Base-by-base conservation (phyloP, 2,797 vertebrate species). In the Mustela erminea region DNA sequence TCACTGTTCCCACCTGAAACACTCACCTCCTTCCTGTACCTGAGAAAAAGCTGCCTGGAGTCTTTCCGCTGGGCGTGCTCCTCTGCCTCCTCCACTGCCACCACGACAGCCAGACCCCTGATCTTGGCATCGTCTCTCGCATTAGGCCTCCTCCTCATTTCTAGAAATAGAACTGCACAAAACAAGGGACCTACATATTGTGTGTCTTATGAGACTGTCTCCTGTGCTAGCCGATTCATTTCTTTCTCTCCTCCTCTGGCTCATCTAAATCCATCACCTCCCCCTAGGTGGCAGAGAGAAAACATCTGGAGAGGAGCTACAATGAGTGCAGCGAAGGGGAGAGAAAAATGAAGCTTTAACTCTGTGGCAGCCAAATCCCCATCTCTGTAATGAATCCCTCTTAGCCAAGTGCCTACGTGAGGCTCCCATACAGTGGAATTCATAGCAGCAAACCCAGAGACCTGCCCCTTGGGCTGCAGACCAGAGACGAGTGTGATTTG, bases 221-320 rank as follows among this genome's bases (percentile, higher is more conserved):
- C 56, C 35, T 35, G 35, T 15, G 12, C 6, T 9, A 8, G 15
- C 38, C 0, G 0, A 35, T 25, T 41, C 56, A 23, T 66, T 52
- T 43, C 29, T 23, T 38, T 32, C 75, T 64, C 54, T 83, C 43
- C 54, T 56, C 38, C 68, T 46, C 62, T 52, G 35, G 58, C 70
- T 87, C 41, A 25, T 85, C 38, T 11, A 46, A 74, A 54, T 27
- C 49, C 32, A 43, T 81, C 58, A 70, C 56, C 20, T 32, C 5
- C 32, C 32, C 0, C n/a, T 60, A 13, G 3, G 0, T n/a, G 85
- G 29, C 14, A 1, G 14, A 54, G n/a, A 89, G 95, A 32, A 84
- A 96, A 85, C 90, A 60, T 75, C 90, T 80, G 92, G 84, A 82
- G 68, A 70, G n/a, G 43, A 52, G 49, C 17, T 29, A 23, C 18